Evolutionary conservation across 2,888 invertebrate genomes (phyloP), one percentile per base, ranked within the genome.

Genomic region (Rhagophthalmus giganteus): DNA sequence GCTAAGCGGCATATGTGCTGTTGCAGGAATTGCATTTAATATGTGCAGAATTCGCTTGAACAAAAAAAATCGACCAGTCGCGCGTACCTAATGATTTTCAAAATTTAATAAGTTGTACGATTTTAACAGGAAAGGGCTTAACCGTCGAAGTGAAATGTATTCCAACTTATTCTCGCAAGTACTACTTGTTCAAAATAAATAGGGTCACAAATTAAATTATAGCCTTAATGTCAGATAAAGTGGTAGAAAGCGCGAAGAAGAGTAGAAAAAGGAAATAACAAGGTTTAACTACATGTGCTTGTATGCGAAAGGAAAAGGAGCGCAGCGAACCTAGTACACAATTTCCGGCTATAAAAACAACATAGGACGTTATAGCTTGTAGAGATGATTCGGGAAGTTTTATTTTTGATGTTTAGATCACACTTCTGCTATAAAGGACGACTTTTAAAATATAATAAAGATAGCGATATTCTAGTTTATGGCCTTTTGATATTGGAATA

Each of bases 321-420:
- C 12, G 32, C 42, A 26, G 24, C 8, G 26, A 38, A 25, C 26
- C 14, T 39, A 20, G 45, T 44, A 51, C 27, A 45, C 51, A 44
- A 51, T 45, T 45, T 51, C 51, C 45, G 38, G 51, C 24, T 28
- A 33, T 45, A 51, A 44, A 48, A 42, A 39, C 35, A 39, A 51
- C 26, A 38, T 20, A 45, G 39, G 33, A 32, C 39, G 33, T 44
- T 50, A 42, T 41, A 38, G 44, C 37, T 38, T 38, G 45, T 45
- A 51, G 38, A 38, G 45, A 39, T 38, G 38, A 42, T 26, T 39
- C 14, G 32, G 38, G 25, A 33, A 40, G 41, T 25, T 41, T 40
- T 48, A 33, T 39, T 48, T 48, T 48, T 40, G 40, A 48, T 48
- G 48, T 39, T 33, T 32, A 34, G 39, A 48, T 46, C 46, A 39